Conservation (phyloP, 2,888 invertebrate genomes). For the Acanthosepion pharaonis region DNA sequence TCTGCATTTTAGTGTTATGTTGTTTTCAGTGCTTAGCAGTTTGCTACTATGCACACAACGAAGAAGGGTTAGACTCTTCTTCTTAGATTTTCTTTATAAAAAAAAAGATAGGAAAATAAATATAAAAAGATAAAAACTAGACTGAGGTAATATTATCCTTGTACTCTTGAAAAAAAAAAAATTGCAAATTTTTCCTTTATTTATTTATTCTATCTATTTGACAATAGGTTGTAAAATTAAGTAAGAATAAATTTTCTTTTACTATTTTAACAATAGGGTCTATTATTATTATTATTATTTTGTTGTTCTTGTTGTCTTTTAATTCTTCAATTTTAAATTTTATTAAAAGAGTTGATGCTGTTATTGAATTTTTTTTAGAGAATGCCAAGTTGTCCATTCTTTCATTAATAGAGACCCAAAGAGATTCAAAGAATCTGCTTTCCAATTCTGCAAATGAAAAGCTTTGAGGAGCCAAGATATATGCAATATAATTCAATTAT, state of each 20-base stretch:
- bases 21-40: slow-evolving; percentile 24
- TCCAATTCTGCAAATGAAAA: neutral
- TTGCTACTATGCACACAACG: neutral
- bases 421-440: neutral
- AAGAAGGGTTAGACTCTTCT: neutral
- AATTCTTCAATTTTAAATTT: neutral
- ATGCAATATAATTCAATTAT: neutral
- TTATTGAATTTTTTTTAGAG: neutral
- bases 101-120: neutral
- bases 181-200: neutral
- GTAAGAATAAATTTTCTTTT: neutral
- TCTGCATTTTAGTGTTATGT: slow-evolving; percentile 36
- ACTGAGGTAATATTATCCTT: neutral
- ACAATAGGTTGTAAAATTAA: neutral
- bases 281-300: neutral
- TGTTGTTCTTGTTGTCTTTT: neutral
- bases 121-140: neutral
- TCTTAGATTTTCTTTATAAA: neutral
- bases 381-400: neutral
- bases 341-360: neutral
- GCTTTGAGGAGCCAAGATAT: neutral
- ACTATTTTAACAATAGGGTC: neutral
- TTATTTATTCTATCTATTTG: neutral
- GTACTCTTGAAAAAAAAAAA: neutral
- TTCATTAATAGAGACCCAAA: neutral